A percentile compares a stretch with the other conserved stretches of the same genome.
Evolutionary conservation across 2,797 vertebrate species (phyloP).

Genomic region (Lutjanus argentimaculatus): DNA sequence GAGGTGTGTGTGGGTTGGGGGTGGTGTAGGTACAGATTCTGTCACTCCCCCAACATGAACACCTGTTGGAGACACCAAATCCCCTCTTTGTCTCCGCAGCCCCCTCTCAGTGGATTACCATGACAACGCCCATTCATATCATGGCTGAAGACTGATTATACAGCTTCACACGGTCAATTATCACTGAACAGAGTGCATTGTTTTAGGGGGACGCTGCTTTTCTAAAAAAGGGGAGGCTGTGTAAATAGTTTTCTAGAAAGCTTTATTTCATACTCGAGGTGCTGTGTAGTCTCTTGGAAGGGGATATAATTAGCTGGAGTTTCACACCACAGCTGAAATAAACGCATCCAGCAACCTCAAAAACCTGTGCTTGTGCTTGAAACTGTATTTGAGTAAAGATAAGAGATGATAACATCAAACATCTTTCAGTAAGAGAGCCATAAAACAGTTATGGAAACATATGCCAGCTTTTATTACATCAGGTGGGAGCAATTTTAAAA

Average conservation of each 20-base stretch:
- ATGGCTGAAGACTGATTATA: constrained; percentile 77
- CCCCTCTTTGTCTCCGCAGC: constrained; percentile 80
- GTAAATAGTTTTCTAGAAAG: constrained; percentile 49
- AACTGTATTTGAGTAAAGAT: background rate
- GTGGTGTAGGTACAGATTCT: constrained; percentile 61
- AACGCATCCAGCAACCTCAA: constrained; percentile 12
- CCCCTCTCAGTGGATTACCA: constrained; percentile 79
- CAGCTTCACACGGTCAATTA: constrained; percentile 78
- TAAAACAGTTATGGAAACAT: constrained; percentile 49
- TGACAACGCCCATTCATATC: constrained; percentile 82
- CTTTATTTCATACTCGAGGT: constrained; percentile 50
- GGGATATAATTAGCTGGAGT: constrained; percentile 12
- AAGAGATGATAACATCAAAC: background rate
- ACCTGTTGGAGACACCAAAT: constrained; percentile 87
- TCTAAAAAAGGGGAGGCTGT: constrained; percentile 26
- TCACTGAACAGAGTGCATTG: constrained; percentile 65
- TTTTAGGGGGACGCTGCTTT: constrained; percentile 65
- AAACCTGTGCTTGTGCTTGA: background rate
- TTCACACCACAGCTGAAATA: constrained; percentile 28
- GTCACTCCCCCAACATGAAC: constrained; percentile 75
- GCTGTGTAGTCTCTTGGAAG: constrained; percentile 19
- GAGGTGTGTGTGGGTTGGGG: constrained; percentile 35
- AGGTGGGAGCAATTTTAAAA: constrained; percentile 55
- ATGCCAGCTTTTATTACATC: constrained; percentile 69
- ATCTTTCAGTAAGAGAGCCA: constrained; percentile 14